Evolutionary conservation across 2,888 invertebrate species (phyloP), one percentile per base, ranked within the genome.

Genomic region (Platerodrilus igneus): DNA sequence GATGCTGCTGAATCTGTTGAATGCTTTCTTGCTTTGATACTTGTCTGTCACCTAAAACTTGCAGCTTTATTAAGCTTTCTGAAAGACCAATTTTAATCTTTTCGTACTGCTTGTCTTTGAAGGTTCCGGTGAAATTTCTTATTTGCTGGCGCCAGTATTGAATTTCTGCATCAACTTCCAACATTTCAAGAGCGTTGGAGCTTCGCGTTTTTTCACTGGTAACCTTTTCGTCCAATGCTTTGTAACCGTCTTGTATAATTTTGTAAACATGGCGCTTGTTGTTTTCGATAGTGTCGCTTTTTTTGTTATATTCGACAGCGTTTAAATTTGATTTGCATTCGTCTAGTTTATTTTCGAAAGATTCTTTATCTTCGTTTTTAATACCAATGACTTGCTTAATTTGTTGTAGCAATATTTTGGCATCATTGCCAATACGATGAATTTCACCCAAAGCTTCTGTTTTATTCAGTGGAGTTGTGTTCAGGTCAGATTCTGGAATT

Each of bases 111-210:
- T 21, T 10, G 13, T 46, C 42, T 33, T 48, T 41, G 3, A 31
- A 31, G 6, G 37, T 34, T 3, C 42, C 40, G 5, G 11, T 34
- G 20, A 48, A 45, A 10, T 29, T 36, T 25, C 36, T 37, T 17
- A 48, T 48, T 18, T 46, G 46, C 25, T 46, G 39, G 2, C 36
- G 28, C n/a, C 37, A 28, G 10, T 41, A 42, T 15, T 40, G 39
- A 1, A 48, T 30, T 19, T 40, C 44, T 6, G 38, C 41, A 19
- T 47, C 40, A 9, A 47, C 31, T 8, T 47, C 38, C 44, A 47
- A 41, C n/a, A 47, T 25, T 16, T 47, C 43, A 21, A 31, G 31
- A 2, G 40, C 40, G 19, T 13, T 33, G 8, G 40, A 40, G 7
- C 20, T 35, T 39, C 38, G 29, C 3, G 16, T 15, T 15, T 21